Conservation (phyloP, 2,113 vertebrate genomes). For the Plecturocebus donacophilus region DNA sequence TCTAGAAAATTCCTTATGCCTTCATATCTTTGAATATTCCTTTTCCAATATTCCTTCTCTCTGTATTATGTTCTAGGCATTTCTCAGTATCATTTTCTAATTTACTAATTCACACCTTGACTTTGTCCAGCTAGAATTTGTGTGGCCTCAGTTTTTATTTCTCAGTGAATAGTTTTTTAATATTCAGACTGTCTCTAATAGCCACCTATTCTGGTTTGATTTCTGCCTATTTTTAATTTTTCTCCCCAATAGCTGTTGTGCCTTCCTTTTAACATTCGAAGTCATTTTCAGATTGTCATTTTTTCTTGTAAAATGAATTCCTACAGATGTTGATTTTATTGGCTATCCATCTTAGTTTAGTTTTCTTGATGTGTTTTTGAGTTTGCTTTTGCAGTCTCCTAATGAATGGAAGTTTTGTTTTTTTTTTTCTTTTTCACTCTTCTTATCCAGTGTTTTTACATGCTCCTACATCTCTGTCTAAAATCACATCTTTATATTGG, state of each 20-base stretch:
- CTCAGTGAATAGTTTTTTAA: background rate
- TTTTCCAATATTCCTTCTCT: background rate
- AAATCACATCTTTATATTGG: background rate
- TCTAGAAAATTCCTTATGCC: background rate
- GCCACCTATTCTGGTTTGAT: slow-evolving; percentile 23
- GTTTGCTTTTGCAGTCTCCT: background rate
- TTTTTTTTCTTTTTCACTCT: slow-evolving; percentile 1
- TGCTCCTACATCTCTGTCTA: background rate
- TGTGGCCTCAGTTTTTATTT: background rate
- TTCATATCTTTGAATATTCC: slow-evolving; percentile 33
- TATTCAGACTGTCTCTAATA: background rate
- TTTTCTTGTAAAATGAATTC: background rate
- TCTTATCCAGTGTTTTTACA: background rate
- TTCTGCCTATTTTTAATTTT: background rate
- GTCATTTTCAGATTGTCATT: background rate
- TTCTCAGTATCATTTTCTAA: background rate
- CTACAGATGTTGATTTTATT: background rate
- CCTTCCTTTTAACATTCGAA: background rate
- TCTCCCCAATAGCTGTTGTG: background rate
- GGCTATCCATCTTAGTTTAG: background rate
- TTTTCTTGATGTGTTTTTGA: background rate
- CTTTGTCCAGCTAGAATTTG: background rate
- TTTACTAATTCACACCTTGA: background rate
- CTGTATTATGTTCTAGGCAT: background rate
- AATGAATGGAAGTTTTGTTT: background rate